Conservation (phyloP, 2,888 invertebrate genomes). For the Rutpela maculata region DNA sequence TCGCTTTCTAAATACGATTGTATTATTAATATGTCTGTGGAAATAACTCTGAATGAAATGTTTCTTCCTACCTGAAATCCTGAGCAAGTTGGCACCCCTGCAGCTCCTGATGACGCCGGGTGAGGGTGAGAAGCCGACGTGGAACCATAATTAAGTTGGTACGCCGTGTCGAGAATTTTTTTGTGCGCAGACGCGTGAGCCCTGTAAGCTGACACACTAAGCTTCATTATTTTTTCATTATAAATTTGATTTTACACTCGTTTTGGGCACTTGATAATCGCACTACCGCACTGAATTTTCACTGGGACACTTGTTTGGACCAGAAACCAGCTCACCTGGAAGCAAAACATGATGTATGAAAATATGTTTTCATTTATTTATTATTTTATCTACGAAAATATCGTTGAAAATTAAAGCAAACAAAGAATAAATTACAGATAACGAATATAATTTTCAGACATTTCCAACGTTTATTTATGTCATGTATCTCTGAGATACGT, state of each 20-base stretch:
- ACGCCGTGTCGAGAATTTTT: conserved; percentile 87
- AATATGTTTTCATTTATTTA: not conserved
- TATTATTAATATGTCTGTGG: no score
- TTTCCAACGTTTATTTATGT: no score
- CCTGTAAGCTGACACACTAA: conserved; percentile 91
- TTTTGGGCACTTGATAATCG: conserved; percentile 31
- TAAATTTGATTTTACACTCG: conserved; percentile 33
- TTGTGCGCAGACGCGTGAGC: conserved; percentile 93
- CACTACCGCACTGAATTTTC: conserved; percentile 50
- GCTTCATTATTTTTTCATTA: conserved; percentile 79
- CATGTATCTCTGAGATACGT: no score
- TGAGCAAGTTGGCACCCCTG: conserved; percentile 70
- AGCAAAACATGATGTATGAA: not conserved
- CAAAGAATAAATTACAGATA: no score
- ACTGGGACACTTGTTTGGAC: conserved; percentile 18
- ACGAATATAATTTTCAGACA: no score
- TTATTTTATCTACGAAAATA: no score
- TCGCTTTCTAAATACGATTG: no score
- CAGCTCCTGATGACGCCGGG: conserved; percentile 72
- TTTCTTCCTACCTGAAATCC: conserved; percentile 76
- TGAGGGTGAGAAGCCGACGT: conserved; percentile 78
- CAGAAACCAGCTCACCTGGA: conserved; percentile 41
- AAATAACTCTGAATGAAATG: no score
- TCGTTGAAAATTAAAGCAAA: no score
- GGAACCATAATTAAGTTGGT: conserved; percentile 86